These are phyloP conservation scores for Hermetia illucens DNA, from an alignment of 1,140 invertebrate species.

Conservation along the genomic window DNA sequence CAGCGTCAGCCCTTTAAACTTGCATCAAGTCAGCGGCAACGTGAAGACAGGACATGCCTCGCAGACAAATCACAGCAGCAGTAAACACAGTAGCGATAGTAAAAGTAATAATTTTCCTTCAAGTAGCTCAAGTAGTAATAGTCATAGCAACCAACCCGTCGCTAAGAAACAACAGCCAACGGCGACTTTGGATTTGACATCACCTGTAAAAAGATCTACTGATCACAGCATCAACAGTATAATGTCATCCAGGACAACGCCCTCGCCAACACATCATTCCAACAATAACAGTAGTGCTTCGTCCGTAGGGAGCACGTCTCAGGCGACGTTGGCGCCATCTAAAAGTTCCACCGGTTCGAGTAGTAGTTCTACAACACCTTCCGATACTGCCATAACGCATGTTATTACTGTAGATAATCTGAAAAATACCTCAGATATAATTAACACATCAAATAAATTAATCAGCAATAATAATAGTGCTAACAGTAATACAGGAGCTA, in stretches of 20 bases:
- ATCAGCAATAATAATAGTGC: not conserved
- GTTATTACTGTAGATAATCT: slow-evolving; percentile 6
- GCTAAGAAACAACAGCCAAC: no score
- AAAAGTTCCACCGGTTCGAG: no score
- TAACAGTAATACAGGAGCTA: not conserved
- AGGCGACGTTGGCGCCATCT: no score
- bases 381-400: not conserved
- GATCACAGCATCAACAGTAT: slow-evolving; percentile 20
- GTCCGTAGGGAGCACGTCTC: no score
- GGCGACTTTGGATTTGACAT: slow-evolving; percentile 13
- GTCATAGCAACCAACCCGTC: no score
- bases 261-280: slow-evolving; percentile 1
- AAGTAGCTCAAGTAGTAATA: not conserved
- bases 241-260: slow-evolving; percentile 6
- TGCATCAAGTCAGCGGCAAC: no score
- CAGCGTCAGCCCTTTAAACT: no score
- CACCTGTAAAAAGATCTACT: slow-evolving; percentile 13
- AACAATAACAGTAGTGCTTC: not conserved
- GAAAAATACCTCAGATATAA: not conserved
- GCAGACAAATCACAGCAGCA: no score
- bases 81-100: not conserved
- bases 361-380: not conserved
- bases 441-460: slow-evolving; percentile 1
- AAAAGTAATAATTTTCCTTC: not conserved
- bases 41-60: no score